Conservation (phyloP, 2,797 vertebrate species). For the Myotis myotis region DNA sequence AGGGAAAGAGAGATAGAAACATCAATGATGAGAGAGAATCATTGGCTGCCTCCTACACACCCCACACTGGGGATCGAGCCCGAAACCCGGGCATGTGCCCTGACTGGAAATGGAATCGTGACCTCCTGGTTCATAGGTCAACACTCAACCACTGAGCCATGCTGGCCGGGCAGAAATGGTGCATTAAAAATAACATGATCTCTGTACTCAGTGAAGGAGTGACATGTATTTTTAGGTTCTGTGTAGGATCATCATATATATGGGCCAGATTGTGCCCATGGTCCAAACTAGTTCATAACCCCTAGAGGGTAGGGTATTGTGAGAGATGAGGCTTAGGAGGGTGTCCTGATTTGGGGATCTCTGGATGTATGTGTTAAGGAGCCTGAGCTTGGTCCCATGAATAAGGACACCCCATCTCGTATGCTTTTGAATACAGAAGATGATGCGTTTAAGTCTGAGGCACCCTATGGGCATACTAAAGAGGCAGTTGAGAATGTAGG, state of each 20-base stretch:
- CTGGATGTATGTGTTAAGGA: slow-evolving; percentile 16
- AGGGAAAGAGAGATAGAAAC: neutral
- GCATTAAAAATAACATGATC: neutral
- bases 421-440: neutral
- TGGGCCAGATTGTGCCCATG: slow-evolving; percentile 9
- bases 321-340: neutral
- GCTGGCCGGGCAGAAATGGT: neutral
- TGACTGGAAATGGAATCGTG: neutral
- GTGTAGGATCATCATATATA: neutral
- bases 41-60: too few relatives aligned
- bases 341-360: neutral
- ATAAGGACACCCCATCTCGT: neutral
- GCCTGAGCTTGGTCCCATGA: neutral
- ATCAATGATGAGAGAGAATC: too few relatives aligned
- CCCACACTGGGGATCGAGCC: too few relatives aligned
- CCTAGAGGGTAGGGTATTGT: neutral
- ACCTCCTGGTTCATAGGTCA: neutral
- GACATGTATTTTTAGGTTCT: slow-evolving; percentile 6
- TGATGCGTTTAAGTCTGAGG: neutral
- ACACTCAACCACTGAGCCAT: neutral
- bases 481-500: neutral
- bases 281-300: slow-evolving; percentile 30
- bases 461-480: neutral
- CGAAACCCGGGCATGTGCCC: too few relatives aligned
- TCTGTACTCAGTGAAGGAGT: neutral